Base-by-base conservation (phyloP, 1,140 invertebrate species). In the Muscidifurax raptorellus region DNA sequence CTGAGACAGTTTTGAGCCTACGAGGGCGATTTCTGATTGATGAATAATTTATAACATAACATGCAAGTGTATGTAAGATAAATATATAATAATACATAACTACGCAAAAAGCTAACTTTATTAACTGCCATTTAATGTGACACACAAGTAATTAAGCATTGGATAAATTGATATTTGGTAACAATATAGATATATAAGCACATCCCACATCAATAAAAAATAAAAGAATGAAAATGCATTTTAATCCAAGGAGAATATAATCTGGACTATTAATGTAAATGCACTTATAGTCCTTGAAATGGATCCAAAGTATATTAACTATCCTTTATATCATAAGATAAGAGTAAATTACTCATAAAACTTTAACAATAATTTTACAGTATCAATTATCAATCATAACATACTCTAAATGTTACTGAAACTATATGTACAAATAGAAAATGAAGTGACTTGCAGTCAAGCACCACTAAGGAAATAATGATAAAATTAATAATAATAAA, bases 11-110 rank as follows among this genome's bases (percentile, higher is more conserved):
- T 66, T 30, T 36, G 30, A 76, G 77, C 30, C 77, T 27, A 40
- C 74, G 81, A 83, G 52, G 81, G 81, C 74, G 81, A 67, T 69
- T 0, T 59, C 22, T n/a, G 52, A n/a, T 59, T n/a, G 18, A 7
- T n/a, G 52, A 59, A 59, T 59, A 6, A 59, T 59, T 59, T 59
- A 22, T n/a, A 59, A 22, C 9, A 18, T 59, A 59, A 18, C 52
- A 59, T 47, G 15, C 2, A 47, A 13, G 1, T 59, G 18, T 7
- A 18, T n/a, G n/a, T n/a, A 59, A 59, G 6, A 47, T 59, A n/a
- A 47, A 15, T 40, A 40, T 40, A 10, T 40, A 40, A 9, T 40
- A 40, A 40, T 40, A 40, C 44, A 47, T 47, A 0, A 47, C 2
- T 47, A 18, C 2, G 44, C 44, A 47, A 13, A 47, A 47, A 47